phyloP scores from a whole-genome alignment of 2,888 invertebrate genomes.

The Tribolium freemani region DNA sequence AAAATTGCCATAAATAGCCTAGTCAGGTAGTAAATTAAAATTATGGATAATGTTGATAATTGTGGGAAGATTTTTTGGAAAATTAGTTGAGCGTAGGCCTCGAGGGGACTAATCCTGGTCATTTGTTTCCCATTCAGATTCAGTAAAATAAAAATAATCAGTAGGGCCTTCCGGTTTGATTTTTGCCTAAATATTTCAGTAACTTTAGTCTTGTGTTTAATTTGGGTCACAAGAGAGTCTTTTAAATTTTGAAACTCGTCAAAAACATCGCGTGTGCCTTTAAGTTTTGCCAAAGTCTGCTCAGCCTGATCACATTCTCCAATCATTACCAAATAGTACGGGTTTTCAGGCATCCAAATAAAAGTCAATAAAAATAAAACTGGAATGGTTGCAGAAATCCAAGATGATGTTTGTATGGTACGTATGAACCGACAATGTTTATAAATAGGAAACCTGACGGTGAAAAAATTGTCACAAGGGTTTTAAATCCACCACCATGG shows the following conservation, averaged over 20 bases:
- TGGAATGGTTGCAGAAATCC: slow-evolving; percentile 4
- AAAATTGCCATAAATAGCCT: slow-evolving; percentile 63
- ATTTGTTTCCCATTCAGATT: slow-evolving; percentile 67
- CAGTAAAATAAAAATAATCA: slow-evolving; percentile 8
- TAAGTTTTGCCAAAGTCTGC: slow-evolving; percentile 1
- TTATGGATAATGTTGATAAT: slow-evolving; percentile 33
- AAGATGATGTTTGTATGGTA: slow-evolving; percentile 11
- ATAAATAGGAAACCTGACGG: slow-evolving; percentile 74
- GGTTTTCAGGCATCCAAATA: slow-evolving; percentile 27
- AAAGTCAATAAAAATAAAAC: slow-evolving; percentile 6
- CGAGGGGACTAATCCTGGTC: slow-evolving; percentile 75
- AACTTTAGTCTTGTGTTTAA: neutral
- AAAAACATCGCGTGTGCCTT: neutral
- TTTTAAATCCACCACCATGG: slow-evolving; percentile 65
- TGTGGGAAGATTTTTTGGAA: slow-evolving; percentile 65
- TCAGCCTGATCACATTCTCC: neutral
- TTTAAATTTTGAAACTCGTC: slow-evolving; percentile 7
- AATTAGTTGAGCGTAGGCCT: slow-evolving; percentile 74
- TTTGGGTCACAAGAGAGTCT: slow-evolving; percentile 6
- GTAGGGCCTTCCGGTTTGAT: neutral
- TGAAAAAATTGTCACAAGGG: slow-evolving; percentile 71
- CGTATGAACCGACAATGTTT: slow-evolving; percentile 72
- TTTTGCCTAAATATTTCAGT: slow-evolving; percentile 5
- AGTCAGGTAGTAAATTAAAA: slow-evolving; percentile 56
- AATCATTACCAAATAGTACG: slow-evolving; percentile 23